Evolutionary conservation across 2,888 invertebrate genomes (phyloP).

Genomic region (Drosophila histrio): DNA sequence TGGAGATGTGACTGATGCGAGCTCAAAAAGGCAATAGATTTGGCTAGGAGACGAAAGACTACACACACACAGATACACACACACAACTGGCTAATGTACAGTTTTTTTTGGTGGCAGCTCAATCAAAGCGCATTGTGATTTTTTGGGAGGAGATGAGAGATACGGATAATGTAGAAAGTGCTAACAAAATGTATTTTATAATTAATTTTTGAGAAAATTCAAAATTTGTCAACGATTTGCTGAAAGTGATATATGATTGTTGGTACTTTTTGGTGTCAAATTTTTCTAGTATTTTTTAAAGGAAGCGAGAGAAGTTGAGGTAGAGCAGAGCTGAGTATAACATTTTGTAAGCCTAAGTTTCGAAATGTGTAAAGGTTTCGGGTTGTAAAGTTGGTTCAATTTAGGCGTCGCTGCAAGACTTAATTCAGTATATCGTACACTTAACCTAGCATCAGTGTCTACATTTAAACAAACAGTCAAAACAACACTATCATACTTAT

Average conservation of each 20-base stretch:
- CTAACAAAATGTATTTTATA: conserved; percentile 53
- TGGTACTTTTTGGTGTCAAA: conserved; percentile 68
- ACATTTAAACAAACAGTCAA: conserved; percentile 49
- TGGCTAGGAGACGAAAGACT: conserved; percentile 41
- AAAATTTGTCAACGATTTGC: conserved; percentile 71
- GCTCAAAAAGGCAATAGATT: conserved; percentile 49
- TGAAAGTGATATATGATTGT: conserved; percentile 73
- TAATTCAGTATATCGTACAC: conserved; percentile 34
- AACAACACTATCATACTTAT: conserved; percentile 49
- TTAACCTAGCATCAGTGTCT: conserved; percentile 60
- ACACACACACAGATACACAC: conserved; percentile 19
- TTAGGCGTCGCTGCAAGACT: conserved; percentile 42
- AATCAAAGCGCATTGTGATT: conserved; percentile 84
- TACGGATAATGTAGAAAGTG: conserved; percentile 32
- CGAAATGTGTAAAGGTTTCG: conserved; percentile 48
- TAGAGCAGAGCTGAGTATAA: conserved; percentile 1
- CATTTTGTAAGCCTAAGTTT: conserved; percentile 43
- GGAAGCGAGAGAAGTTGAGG: not conserved
- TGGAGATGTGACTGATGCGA: conserved; percentile 57
- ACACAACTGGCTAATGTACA: conserved; percentile 46
- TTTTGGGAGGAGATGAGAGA: conserved; percentile 37
- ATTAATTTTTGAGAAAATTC: conserved; percentile 67
- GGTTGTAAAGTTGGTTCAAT: conserved; percentile 63
- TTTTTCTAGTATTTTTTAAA: conserved; percentile 43
- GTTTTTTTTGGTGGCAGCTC: conserved; percentile 75